These are phyloP conservation scores for Dinoponera quadriceps DNA, from an alignment of 1,140 invertebrate species.

Conservation along the genomic window DNA sequence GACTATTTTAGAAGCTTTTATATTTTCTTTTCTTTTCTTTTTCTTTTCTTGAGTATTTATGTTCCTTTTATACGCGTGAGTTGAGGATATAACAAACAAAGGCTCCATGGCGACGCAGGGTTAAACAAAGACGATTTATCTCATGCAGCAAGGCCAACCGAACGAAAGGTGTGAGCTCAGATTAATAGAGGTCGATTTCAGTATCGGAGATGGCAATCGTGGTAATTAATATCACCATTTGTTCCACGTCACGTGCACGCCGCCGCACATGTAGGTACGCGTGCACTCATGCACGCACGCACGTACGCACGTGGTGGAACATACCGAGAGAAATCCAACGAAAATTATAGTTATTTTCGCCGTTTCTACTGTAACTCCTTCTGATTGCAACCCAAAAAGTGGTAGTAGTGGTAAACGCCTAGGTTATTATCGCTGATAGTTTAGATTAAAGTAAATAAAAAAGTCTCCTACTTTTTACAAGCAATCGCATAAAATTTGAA, in stretches of 20 bases:
- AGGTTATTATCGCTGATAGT: too few relatives aligned
- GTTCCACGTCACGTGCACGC: constrained; percentile 69
- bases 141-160: constrained; percentile 13
- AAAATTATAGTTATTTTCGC: too few relatives aligned
- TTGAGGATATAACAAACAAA: neutral
- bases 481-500: too few relatives aligned
- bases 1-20: too few relatives aligned
- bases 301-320: neutral
- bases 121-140: constrained; percentile 39
- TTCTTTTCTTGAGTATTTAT: too few relatives aligned
- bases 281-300: neutral
- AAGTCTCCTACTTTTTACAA: too few relatives aligned
- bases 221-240: constrained; percentile 78
- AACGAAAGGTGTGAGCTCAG: constrained; percentile 55
- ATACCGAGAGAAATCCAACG: too few relatives aligned
- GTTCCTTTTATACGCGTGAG: neutral
- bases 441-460: too few relatives aligned
- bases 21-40: too few relatives aligned
- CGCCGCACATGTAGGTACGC: neutral
- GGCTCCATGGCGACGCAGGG: neutral
- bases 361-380: too few relatives aligned
- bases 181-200: constrained; percentile 72
- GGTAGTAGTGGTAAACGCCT: too few relatives aligned
- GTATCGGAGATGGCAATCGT: constrained; percentile 71
- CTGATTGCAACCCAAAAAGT: too few relatives aligned